Conservation (phyloP, 2,113 vertebrate genomes). For the Ictidomys tridecemlineatus region DNA sequence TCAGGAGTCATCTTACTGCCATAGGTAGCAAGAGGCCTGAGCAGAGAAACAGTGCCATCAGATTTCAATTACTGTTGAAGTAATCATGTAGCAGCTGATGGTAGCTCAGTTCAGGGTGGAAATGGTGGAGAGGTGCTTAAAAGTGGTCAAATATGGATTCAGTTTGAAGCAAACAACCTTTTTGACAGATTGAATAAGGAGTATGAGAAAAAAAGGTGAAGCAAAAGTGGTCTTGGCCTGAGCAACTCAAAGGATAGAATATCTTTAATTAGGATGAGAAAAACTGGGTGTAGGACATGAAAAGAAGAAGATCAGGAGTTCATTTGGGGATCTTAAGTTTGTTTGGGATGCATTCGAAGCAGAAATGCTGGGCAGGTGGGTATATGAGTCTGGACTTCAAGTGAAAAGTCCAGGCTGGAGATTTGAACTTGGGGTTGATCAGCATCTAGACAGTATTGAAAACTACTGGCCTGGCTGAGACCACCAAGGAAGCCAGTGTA, state of each 20-base stretch:
- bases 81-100: background rate
- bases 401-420: background rate
- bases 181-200: background rate
- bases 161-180: background rate
- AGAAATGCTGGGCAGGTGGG: background rate
- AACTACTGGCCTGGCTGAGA: background rate
- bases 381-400: background rate
- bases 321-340: background rate
- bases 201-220: background rate
- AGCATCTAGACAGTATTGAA: background rate
- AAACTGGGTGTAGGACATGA: background rate
- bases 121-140: background rate
- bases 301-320: background rate
- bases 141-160: background rate
- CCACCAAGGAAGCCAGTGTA: background rate
- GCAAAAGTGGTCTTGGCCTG: background rate
- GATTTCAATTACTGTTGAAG: rapidly evolving
- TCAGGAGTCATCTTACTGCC: background rate
- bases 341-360: background rate
- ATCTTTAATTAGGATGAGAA: background rate
- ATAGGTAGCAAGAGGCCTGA: background rate
- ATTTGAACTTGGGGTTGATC: background rate
- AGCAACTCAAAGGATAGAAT: background rate
- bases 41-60: background rate
- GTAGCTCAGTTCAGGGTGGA: background rate